Percentiles rank a stretch among this genome's conserved stretches.
Evolutionary conservation across 2,113 vertebrate genomes (phyloP).

Genomic region (Trachemys scripta): DNA sequence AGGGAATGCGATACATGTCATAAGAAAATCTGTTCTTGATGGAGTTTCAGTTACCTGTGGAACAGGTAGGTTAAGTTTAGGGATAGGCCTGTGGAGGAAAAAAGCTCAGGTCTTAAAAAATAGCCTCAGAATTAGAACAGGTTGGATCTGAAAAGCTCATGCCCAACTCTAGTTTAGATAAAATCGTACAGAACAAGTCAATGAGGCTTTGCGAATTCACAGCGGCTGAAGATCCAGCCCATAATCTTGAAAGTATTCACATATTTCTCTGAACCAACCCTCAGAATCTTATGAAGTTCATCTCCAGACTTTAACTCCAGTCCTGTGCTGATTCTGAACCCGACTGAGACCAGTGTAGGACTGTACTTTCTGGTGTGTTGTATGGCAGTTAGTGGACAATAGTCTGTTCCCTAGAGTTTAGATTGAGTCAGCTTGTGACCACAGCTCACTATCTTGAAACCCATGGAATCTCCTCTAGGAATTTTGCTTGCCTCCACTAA

Average conservation of each 20-base stretch:
- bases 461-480: neutral
- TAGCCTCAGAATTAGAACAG: neutral
- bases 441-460: neutral
- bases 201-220: neutral
- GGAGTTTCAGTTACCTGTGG: neutral
- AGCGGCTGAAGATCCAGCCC: neutral
- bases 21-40: constrained; percentile 32
- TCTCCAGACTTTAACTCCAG: neutral
- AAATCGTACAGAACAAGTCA: neutral
- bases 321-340: constrained; percentile 20
- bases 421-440: neutral
- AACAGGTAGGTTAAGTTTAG: neutral
- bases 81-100: neutral
- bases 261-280: neutral
- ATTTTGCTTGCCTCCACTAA: neutral
- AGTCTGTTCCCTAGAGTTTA: neutral
- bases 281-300: neutral
- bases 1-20: constrained; percentile 26
- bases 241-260: neutral
- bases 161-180: neutral
- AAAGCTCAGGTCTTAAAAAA: constrained; percentile 33
- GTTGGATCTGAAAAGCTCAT: neutral
- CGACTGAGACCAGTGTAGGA: constrained; percentile 32
- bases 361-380: neutral
- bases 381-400: neutral